Percentiles rank a stretch among this genome's conserved stretches.
Evolutionary conservation across 2,797 vertebrate species (phyloP).

Genomic region (Anas capensis): DNA sequence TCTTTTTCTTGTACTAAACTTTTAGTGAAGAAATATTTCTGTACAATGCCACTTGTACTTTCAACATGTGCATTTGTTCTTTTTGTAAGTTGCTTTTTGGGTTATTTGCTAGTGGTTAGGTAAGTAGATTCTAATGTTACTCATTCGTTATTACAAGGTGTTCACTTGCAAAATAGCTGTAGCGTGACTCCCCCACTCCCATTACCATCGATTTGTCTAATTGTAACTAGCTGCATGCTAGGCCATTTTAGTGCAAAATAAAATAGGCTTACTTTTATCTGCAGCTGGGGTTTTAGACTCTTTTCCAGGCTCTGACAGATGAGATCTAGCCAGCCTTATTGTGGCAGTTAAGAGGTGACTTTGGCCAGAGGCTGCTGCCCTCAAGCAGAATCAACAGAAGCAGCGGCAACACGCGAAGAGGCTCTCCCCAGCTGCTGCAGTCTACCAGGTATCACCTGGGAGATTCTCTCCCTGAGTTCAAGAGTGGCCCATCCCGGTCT

Average conservation of each 20-base stretch:
- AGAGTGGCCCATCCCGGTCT: not conserved
- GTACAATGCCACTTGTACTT: not conserved
- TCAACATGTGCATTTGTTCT: not conserved
- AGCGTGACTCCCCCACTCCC: not conserved
- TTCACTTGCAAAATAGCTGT: not conserved
- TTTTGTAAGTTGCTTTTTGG: not conserved
- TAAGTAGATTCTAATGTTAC: not conserved
- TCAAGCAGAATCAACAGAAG: not conserved
- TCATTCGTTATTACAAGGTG: not conserved
- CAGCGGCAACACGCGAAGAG: not conserved
- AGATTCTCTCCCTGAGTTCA: not conserved
- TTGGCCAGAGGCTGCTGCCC: not conserved
- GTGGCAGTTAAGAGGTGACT: not conserved
- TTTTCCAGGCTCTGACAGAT: not conserved
- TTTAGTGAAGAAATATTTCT: not conserved
- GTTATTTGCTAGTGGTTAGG: not conserved
- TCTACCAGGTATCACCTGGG: not conserved
- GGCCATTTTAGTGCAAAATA: not conserved
- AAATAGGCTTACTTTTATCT: not conserved
- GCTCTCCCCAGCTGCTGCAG: not conserved
- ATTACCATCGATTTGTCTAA: not conserved
- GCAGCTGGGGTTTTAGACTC: not conserved
- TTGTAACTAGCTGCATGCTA: not conserved
- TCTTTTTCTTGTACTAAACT: not conserved
- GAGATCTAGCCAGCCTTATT: not conserved